A percentile compares a stretch with the other conserved stretches of the same genome.
phyloP scores from a whole-genome alignment of 2,888 invertebrate species.

The Xylota segnis region DNA sequence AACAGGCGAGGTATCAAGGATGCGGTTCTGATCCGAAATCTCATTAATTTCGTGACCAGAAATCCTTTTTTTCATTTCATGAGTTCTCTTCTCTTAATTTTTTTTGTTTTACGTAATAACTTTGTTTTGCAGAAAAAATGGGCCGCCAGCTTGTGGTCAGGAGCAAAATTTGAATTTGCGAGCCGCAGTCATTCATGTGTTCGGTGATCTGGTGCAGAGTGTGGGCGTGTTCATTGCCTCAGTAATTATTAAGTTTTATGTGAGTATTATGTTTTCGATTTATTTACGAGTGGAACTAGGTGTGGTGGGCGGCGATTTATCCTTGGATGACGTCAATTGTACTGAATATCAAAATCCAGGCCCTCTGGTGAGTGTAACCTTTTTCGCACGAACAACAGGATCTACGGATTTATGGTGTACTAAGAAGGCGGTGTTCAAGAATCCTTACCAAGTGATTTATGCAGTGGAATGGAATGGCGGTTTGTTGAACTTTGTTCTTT shows the following conservation, averaged over 20 bases:
- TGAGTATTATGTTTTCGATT: conserved; percentile 84
- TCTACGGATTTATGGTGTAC: no score
- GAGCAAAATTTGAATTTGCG: conserved; percentile 90
- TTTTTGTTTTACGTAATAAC: conserved; percentile 34
- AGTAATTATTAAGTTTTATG: conserved; percentile 92
- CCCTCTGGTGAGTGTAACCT: no score
- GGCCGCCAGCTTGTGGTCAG: conserved; percentile 54
- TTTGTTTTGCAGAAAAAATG: conserved; percentile 69
- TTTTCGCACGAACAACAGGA: no score
- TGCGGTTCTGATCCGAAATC: conserved; percentile 67
- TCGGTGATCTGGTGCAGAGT: conserved; percentile 95
- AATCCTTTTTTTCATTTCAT: conserved; percentile 27
- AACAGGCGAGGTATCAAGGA: conserved; percentile 71
- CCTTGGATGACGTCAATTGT: not conserved
- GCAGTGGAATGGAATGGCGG: no score
- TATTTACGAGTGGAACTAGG: not conserved
- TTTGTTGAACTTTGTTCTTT: no score
- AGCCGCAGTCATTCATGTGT: conserved; percentile 94
- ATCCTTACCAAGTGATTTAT: no score
- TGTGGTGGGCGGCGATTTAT: no score
- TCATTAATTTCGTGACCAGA: conserved; percentile 74
- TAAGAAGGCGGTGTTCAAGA: no score
- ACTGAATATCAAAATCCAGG: no score
- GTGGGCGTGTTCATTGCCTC: conserved; percentile 94
- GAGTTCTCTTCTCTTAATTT: not conserved